Conservation (phyloP, 2,113 vertebrate species). For the Pipra filicauda region DNA sequence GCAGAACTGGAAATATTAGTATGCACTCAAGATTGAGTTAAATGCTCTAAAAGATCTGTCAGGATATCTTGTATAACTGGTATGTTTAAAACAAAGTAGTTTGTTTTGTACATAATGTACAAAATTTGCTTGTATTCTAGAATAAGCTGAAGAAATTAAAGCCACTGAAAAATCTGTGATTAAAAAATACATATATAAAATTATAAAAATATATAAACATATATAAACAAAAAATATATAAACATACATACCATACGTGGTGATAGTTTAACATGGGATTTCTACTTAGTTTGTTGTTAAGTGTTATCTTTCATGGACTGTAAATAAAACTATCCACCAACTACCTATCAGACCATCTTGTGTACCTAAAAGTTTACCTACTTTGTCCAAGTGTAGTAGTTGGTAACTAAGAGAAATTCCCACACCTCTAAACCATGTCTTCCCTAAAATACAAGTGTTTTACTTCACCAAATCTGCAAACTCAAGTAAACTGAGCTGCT, state of each 20-base stretch:
- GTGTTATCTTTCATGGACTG: neutral
- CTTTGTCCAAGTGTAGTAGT: neutral
- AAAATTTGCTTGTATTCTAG: neutral
- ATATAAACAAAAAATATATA: neutral
- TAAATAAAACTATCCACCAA: neutral
- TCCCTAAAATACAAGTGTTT: neutral
- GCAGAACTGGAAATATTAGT: slow-evolving; percentile 54
- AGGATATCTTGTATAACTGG: slow-evolving; percentile 1
- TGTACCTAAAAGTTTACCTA: neutral
- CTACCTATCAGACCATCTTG: neutral
- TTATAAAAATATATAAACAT: neutral
- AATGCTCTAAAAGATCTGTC: neutral
- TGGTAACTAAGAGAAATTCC: neutral
- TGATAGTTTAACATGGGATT: neutral
- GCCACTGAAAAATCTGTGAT: neutral
- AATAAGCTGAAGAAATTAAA: neutral
- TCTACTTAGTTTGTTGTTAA: neutral
- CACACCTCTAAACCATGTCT: neutral
- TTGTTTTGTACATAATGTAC: neutral
- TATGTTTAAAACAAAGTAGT: neutral
- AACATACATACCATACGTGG: accelerated
- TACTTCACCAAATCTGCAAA: neutral
- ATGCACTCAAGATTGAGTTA: neutral
- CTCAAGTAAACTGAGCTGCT: neutral
- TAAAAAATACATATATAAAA: neutral